Evolutionary conservation across 2,797 vertebrate genomes (phyloP).

Genomic region (Cyclopterus lumpus): DNA sequence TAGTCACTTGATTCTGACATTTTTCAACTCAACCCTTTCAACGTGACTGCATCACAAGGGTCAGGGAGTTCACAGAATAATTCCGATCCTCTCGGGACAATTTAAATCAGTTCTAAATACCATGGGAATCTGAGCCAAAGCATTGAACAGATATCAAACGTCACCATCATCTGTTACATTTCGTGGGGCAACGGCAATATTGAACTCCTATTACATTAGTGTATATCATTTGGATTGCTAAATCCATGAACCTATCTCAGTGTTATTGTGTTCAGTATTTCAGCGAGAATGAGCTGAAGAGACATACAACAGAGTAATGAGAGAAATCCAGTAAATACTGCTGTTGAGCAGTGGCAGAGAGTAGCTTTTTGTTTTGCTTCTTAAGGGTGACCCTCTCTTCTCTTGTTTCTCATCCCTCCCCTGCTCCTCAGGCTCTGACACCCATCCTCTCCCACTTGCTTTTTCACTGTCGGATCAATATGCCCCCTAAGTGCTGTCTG

Average conservation of each 20-base stretch:
- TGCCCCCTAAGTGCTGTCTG: conserved; percentile 68
- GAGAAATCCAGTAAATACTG: conserved; percentile 22
- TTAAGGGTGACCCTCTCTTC: conserved; percentile 15
- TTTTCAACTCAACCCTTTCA: conserved; percentile 12
- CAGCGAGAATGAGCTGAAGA: background rate
- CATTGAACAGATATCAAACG: background rate
- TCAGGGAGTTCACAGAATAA: background rate
- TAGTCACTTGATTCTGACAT: conserved; percentile 19
- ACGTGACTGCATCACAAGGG: background rate
- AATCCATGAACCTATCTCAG: background rate
- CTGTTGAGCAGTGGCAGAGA: conserved; percentile 20
- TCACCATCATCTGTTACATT: background rate
- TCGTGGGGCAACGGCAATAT: background rate
- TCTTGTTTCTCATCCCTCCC: conserved; percentile 33
- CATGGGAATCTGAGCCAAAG: background rate
- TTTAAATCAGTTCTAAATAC: background rate
- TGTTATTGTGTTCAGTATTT: conserved; percentile 17
- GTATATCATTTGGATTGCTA: background rate
- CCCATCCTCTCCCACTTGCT: conserved; percentile 53
- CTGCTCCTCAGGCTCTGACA: conserved; percentile 32
- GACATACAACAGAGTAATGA: conserved; percentile 6
- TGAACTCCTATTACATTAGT: background rate
- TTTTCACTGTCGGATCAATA: conserved; percentile 73
- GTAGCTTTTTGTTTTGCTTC: conserved; percentile 21
- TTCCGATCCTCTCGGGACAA: background rate